Evolutionary conservation across 2,797 vertebrate species (phyloP).

Genomic region (Antennarius maculatus): DNA sequence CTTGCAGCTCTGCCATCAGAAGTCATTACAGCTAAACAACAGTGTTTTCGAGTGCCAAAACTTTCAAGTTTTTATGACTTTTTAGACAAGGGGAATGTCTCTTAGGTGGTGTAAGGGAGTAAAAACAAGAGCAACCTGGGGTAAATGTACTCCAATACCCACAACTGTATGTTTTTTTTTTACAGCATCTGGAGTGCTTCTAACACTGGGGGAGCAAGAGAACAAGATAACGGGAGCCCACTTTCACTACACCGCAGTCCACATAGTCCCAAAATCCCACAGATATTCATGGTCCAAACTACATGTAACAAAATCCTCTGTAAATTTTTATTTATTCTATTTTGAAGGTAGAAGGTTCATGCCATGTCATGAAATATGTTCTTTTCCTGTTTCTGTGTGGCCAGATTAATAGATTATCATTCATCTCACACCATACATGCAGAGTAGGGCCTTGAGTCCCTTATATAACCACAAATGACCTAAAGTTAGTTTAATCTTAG

Average conservation of each 20-base stretch:
- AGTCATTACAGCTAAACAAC: not conserved
- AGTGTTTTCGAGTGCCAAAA: not conserved
- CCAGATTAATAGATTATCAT: constrained; percentile 28
- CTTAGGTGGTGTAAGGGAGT: constrained; percentile 17
- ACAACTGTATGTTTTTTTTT: constrained; percentile 11
- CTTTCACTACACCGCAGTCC: constrained; percentile 13
- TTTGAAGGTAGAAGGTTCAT: constrained; percentile 11
- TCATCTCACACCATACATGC: constrained; percentile 5
- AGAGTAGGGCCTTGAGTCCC: not conserved
- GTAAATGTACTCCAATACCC: constrained; percentile 21
- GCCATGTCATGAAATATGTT: not conserved
- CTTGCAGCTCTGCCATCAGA: constrained; percentile 6
- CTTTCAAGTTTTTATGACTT: constrained; percentile 6
- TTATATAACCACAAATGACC: constrained; percentile 22
- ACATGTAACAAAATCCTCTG: constrained; percentile 7
- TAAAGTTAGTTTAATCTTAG: constrained; percentile 19
- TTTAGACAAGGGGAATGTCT: constrained; percentile 1
- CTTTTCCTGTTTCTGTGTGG: constrained; percentile 2
- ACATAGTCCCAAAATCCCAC: not conserved
- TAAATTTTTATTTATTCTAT: constrained; percentile 10
- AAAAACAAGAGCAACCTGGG: constrained; percentile 18
- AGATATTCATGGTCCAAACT: constrained; percentile 5
- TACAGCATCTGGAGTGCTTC: constrained; percentile 26
- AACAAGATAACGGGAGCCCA: constrained; percentile 17
- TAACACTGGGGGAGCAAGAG: constrained; percentile 6